Percentiles rank a stretch among this genome's conserved stretches.
phyloP scores from a whole-genome alignment of 1,140 invertebrate genomes.

The Thaumetopoea pityocampa region DNA sequence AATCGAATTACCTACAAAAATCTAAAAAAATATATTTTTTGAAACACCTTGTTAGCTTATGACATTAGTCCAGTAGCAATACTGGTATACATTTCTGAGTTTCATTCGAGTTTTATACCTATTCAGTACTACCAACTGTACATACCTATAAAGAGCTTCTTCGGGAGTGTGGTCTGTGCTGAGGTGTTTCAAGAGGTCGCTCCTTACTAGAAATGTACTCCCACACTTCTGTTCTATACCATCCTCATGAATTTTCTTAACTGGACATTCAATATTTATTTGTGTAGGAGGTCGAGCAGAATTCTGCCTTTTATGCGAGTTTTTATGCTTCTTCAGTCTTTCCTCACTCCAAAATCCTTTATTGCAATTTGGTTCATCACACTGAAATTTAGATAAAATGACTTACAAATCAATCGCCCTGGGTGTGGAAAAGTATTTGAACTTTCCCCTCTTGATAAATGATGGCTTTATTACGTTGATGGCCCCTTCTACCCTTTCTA shows the following conservation, averaged over 20 bases:
- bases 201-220: constrained; percentile 34
- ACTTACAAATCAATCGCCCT: too few relatives aligned
- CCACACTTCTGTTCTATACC: constrained; percentile 42
- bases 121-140: too few relatives aligned
- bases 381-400: constrained; percentile 25
- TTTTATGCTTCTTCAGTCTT: constrained; percentile 57
- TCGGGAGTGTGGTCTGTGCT: constrained; percentile 57
- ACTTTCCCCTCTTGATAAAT: too few relatives aligned
- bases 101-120: too few relatives aligned
- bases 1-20: too few relatives aligned
- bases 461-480: too few relatives aligned
- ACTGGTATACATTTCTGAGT: too few relatives aligned
- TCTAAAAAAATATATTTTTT: too few relatives aligned
- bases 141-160: constrained; percentile 51
- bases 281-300: constrained; percentile 24
- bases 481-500: too few relatives aligned
- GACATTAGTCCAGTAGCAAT: too few relatives aligned
- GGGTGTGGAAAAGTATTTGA: too few relatives aligned
- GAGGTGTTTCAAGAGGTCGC: constrained; percentile 52
- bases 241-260: constrained; percentile 32
- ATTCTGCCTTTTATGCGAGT: constrained; percentile 40
- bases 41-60: too few relatives aligned
- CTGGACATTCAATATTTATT: constrained; percentile 44
- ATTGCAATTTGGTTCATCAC: constrained; percentile 62
- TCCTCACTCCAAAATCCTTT: constrained; percentile 58